phyloP scores from a whole-genome alignment of 2,888 invertebrate genomes.

The Sarcophaga caerulescens region DNA sequence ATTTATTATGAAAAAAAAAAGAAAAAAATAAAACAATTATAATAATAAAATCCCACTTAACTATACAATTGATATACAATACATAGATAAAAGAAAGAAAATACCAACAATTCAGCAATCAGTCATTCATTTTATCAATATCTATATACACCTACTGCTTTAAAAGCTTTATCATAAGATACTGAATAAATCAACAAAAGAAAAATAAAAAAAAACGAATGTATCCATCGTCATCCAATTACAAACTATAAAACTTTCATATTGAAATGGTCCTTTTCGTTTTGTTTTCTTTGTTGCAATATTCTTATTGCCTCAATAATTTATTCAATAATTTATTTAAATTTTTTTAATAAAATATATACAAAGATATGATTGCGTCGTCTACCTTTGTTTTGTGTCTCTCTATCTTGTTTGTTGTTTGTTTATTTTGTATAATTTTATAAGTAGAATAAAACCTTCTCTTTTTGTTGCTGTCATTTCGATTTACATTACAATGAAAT shows the following conservation, averaged over 20 bases:
- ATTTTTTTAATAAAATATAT: not conserved
- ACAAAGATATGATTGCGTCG: too few species aligned
- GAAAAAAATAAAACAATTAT: not conserved
- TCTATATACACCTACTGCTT: too few species aligned
- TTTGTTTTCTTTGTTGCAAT: slow-evolving; percentile 4
- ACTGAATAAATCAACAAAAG: not conserved
- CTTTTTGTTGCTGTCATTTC: slow-evolving; percentile 5
- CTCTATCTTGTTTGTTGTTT: not conserved
- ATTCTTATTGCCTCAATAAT: slow-evolving; percentile 12
- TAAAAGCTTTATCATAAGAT: not conserved
- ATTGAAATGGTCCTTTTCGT: slow-evolving; percentile 34
- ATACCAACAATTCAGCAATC: slow-evolving; percentile 41
- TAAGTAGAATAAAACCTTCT: not conserved
- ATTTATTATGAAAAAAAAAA: slow-evolving; percentile 18
- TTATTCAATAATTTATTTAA: slow-evolving; percentile 11
- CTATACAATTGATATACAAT: too few species aligned
- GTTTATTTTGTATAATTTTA: slow-evolving; percentile 40
- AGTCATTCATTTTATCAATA: slow-evolving; percentile 15
- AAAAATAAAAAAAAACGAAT: not conserved
- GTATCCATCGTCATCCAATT: slow-evolving; percentile 36
- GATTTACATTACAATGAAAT: slow-evolving; percentile 22
- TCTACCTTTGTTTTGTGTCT: not conserved
- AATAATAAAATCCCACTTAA: too few species aligned
- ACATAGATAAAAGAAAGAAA: slow-evolving; percentile 10
- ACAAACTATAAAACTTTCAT: slow-evolving; percentile 27